Conservation (phyloP, 30 jellyfish, hydroid and myxozoan genomes). For the Morbakka virulenta region DNA sequence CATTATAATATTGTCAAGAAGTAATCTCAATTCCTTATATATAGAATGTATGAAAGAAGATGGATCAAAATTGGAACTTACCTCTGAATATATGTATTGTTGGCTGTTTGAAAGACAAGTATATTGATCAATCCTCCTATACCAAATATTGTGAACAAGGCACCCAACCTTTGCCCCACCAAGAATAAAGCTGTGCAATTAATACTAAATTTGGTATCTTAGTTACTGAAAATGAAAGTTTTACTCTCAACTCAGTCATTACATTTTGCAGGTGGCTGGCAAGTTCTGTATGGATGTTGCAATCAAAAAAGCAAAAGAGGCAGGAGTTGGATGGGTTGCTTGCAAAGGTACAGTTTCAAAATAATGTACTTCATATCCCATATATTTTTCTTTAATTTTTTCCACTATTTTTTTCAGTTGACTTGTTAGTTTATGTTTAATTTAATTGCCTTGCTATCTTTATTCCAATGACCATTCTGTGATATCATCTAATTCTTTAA, state of each 20-base stretch:
- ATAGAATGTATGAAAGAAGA: too few relatives aligned
- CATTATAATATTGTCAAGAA: too few relatives aligned
- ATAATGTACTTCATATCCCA: too few relatives aligned
- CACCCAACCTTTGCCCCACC: neutral
- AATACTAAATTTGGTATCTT: neutral
- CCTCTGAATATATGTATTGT: too few relatives aligned
- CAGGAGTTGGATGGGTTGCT: constrained; percentile 67
- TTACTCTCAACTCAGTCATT: neutral
- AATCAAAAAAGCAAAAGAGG: constrained; percentile 58
- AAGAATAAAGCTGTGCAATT: too few relatives aligned
- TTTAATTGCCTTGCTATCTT: neutral
- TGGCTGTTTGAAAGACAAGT: too few relatives aligned
- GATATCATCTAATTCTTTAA: too few relatives aligned
- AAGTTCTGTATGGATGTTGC: constrained; percentile 65
- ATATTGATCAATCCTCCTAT: too few relatives aligned
- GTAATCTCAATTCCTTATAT: too few relatives aligned
- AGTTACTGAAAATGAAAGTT: neutral
- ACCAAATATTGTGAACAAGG: neutral
- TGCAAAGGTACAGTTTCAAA: constrained; percentile 64
- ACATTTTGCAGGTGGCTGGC: constrained; percentile 52
- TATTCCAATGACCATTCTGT: neutral
- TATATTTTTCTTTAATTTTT: too few relatives aligned
- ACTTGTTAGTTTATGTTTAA: neutral
- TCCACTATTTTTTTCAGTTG: neutral
- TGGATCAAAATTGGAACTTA: too few relatives aligned